A percentile compares a stretch with the other conserved stretches of the same genome.
Evolutionary conservation across 2,888 invertebrate species (phyloP).

Genomic region (Xanthostigma xanthostigma): DNA sequence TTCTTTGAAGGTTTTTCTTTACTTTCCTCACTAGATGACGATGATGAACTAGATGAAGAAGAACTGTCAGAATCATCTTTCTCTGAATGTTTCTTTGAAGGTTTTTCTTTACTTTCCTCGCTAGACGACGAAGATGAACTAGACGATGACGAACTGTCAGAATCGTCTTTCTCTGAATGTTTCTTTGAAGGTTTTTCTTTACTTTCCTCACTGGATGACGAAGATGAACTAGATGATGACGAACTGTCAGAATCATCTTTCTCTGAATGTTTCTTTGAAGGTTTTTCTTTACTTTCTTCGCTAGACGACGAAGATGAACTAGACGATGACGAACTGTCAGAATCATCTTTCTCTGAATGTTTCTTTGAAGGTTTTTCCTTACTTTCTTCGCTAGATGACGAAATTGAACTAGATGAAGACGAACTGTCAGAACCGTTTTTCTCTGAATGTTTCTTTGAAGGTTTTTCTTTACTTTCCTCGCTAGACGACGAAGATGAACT

Average conservation of each 20-base stretch:
- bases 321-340: not conserved
- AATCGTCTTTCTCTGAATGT: not conserved
- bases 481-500: not conserved
- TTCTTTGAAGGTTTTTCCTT: not conserved
- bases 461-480: too few relatives aligned
- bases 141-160: not conserved
- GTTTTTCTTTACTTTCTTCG: slow-evolving; percentile 21
- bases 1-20: too few relatives aligned
- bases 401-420: not conserved
- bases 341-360: not conserved
- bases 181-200: not conserved
- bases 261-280: slow-evolving; percentile 3
- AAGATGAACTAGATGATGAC: not conserved
- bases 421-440: not conserved
- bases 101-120: not conserved
- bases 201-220: not conserved
- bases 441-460: too few relatives aligned
- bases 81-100: not conserved
- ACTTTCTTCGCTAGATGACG: too few relatives aligned
- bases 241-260: not conserved
- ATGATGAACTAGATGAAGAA: too few relatives aligned
- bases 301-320: not conserved
- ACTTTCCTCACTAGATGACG: too few relatives aligned
- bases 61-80: too few relatives aligned
- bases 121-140: not conserved